Percentiles rank a stretch among this genome's conserved stretches.
Conservation (phyloP, 2,113 vertebrate species). For the Sakesphorus luctuosus region DNA sequence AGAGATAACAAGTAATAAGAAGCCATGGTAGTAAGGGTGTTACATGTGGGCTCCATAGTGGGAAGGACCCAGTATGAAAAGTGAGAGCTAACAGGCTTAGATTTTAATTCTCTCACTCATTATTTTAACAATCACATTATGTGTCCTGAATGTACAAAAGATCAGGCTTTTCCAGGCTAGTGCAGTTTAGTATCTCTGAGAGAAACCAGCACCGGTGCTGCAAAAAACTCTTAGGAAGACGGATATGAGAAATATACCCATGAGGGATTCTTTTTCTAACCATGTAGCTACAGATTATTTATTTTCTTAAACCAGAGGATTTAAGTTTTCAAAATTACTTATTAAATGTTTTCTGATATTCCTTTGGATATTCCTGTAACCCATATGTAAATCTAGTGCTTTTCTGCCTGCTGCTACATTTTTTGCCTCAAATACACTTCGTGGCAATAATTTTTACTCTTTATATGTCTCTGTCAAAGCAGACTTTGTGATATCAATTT, state of each 20-base stretch:
- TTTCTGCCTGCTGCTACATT: not conserved
- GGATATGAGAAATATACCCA: not conserved
- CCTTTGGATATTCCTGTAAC: not conserved
- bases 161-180: not conserved
- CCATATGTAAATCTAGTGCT: not conserved
- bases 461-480: not conserved
- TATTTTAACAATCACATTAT: not conserved
- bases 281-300: not conserved
- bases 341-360: not conserved
- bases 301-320: not conserved
- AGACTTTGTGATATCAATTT: not conserved
- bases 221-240: not conserved
- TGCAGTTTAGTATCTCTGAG: not conserved
- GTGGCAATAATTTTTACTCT: not conserved
- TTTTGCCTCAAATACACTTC: not conserved
- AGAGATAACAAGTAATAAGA: not conserved
- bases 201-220: not conserved
- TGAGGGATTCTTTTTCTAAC: not conserved
- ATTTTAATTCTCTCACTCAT: not conserved
- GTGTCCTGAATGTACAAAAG: not conserved
- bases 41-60: not conserved
- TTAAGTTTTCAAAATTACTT: conserved; percentile 14
- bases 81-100: not conserved
- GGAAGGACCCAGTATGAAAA: not conserved
- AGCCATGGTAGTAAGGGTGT: not conserved